Conservation (phyloP, 2,113 vertebrate species). For the Bettongia penicillata region DNA sequence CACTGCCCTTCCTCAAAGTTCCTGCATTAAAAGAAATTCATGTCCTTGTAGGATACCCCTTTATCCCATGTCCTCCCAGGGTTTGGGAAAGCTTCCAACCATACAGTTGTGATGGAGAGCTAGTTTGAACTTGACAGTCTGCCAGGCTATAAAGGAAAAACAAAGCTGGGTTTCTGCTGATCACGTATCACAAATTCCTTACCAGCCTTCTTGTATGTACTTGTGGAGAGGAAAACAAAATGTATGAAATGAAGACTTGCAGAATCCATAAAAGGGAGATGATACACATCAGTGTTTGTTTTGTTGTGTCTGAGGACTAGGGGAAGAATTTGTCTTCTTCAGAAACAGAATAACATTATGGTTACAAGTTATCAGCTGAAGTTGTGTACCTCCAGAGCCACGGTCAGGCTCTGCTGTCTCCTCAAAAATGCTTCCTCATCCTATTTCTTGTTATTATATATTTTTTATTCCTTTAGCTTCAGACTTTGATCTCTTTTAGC, state of each 20-base stretch:
- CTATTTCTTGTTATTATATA: not conserved
- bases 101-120: conserved; percentile 23
- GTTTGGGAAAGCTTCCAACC: conserved; percentile 49
- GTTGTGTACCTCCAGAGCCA: not conserved
- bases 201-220: conserved; percentile 70
- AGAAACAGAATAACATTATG: not conserved
- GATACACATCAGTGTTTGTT: conserved; percentile 36
- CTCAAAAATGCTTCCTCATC: not conserved
- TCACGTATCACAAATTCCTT: not conserved
- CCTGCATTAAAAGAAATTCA: not conserved
- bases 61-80: not conserved
- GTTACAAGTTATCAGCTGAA: not conserved
- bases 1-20: conserved; percentile 15
- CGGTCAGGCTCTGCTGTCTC: not conserved
- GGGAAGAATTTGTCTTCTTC: not conserved
- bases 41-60: not conserved
- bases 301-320: conserved; percentile 8
- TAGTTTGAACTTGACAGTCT: not conserved
- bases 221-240: conserved; percentile 67
- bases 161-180: conserved; percentile 72
- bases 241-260: conserved; percentile 51
- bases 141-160: conserved; percentile 32
- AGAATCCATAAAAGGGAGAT: conserved; percentile 42
- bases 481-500: conserved; percentile 8
- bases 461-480: not conserved